Conservation (phyloP, 2,113 vertebrate species). For the Hippocampus zosterae region DNA sequence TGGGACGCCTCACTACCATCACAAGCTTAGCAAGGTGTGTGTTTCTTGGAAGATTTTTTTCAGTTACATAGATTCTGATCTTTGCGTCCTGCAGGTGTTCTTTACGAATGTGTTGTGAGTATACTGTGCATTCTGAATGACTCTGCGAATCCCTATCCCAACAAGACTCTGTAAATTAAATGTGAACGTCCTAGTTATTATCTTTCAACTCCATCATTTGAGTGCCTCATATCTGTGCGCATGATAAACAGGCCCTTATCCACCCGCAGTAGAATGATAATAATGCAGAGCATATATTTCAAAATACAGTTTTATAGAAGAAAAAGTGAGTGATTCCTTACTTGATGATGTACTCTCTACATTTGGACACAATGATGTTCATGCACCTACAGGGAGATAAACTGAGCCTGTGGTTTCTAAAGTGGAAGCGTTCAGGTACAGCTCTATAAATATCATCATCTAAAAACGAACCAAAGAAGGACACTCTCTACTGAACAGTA, state of each 20-base stretch:
- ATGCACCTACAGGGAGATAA: background rate
- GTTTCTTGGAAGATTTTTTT: no score
- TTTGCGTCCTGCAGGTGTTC: no score
- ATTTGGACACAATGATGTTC: background rate
- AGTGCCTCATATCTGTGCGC: background rate
- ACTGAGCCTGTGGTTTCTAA: background rate
- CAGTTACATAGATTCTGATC: no score
- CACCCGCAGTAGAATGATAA: background rate
- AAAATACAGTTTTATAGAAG: background rate
- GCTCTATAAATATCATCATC: conserved; percentile 7
- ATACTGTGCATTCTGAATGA: no score
- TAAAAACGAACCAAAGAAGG: conserved; percentile 1
- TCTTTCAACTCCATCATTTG: background rate
- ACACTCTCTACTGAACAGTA: background rate
- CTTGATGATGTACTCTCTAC: background rate
- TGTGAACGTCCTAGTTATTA: background rate
- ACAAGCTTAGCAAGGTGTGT: no score
- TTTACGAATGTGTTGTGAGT: no score
- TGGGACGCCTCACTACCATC: no score
- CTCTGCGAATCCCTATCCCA: no score
- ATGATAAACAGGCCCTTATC: background rate
- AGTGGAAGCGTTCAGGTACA: background rate
- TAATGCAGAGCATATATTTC: background rate
- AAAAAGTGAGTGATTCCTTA: background rate
- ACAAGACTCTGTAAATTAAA: no score